Evolutionary conservation across 2,797 vertebrate genomes (phyloP).

Genomic region (Hemitrygon akajei): DNA sequence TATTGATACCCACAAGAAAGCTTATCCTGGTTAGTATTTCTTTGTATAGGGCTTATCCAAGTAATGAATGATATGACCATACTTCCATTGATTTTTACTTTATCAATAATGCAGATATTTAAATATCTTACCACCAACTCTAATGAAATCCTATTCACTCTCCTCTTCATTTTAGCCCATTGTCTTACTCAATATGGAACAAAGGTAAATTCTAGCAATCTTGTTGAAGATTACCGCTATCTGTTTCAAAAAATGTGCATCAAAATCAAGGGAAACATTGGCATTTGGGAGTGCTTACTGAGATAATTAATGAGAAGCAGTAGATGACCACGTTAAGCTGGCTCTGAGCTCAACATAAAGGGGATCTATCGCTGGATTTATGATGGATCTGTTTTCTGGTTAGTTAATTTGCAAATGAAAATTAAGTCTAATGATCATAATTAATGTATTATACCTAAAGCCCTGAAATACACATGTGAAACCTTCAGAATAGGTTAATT

Average conservation of each 20-base stretch:
- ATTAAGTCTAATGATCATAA: constrained; percentile 17
- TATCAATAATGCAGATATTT: background rate
- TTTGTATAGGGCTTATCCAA: background rate
- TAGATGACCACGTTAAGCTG: background rate
- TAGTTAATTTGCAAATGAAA: background rate
- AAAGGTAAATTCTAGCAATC: background rate
- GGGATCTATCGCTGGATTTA: background rate
- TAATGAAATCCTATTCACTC: background rate
- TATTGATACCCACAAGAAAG: background rate
- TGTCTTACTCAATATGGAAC: background rate
- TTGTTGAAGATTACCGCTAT: background rate
- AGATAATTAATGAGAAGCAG: background rate
- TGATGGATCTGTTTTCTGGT: background rate
- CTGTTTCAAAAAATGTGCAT: background rate
- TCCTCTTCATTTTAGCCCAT: background rate
- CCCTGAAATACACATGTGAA: background rate
- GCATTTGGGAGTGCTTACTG: background rate
- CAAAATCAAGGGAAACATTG: background rate
- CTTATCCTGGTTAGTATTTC: background rate
- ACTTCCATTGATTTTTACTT: background rate
- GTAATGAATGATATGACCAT: background rate
- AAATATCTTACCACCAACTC: background rate
- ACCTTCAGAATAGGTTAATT: background rate
- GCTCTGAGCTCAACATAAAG: background rate
- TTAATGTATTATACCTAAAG: constrained; percentile 10